These are phyloP conservation scores for Chorisops tibialis DNA, from an alignment of 2,888 invertebrate species.

Conservation along the genomic window DNA sequence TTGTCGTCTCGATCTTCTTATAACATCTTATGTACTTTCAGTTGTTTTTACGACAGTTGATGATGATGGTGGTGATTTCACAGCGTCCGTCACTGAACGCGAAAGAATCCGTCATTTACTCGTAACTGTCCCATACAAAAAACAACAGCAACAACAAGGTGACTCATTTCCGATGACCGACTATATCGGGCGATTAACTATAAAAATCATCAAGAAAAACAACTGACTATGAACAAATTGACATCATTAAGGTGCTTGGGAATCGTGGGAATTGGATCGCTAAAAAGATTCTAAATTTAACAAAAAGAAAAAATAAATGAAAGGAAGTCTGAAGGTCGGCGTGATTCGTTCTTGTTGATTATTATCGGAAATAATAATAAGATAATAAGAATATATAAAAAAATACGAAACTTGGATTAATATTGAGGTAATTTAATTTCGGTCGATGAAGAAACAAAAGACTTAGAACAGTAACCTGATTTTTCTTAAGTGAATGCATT, in stretches of 20 bases:
- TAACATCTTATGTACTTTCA: no score
- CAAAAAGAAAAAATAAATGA: background rate
- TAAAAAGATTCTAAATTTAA: background rate
- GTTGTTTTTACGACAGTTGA: background rate
- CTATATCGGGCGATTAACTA: background rate
- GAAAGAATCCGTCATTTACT: no score
- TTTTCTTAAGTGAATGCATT: no score
- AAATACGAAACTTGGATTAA: no score
- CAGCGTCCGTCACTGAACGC: background rate
- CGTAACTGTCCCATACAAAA: background rate
- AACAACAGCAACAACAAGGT: background rate
- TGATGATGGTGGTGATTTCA: background rate
- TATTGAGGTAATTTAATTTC: no score
- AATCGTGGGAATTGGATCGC: constrained; percentile 12
- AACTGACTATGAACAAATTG: constrained; percentile 7
- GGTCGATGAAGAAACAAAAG: constrained; percentile 5
- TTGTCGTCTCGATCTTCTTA: no score
- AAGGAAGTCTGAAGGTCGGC: background rate
- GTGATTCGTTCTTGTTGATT: background rate
- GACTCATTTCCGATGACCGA: constrained; percentile 3
- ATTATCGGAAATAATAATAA: no score
- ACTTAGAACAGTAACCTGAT: background rate
- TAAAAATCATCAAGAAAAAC: background rate
- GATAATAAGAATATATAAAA: no score
- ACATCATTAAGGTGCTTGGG: constrained; percentile 6